Conservation (phyloP, 2,797 vertebrate species). For the Paramormyrops hopkinsi region DNA sequence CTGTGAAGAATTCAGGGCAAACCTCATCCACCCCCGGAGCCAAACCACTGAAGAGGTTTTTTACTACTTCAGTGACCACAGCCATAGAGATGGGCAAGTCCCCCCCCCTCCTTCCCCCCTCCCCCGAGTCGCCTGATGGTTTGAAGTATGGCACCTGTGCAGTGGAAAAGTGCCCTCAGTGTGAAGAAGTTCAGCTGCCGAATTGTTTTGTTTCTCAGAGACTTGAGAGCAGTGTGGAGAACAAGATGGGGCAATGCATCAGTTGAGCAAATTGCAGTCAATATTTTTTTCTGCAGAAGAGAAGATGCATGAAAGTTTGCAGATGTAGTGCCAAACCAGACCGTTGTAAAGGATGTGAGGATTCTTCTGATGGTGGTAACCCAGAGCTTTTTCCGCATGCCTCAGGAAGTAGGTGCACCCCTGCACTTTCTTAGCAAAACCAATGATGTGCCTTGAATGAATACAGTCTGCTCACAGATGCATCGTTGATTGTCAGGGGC, state of each 20-base stretch:
- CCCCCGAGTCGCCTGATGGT: background rate
- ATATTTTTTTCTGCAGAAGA: background rate
- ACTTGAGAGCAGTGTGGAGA: background rate
- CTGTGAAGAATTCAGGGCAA: too few relatives aligned
- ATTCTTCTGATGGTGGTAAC: background rate
- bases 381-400: background rate
- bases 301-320: background rate
- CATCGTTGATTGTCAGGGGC: background rate
- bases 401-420: background rate
- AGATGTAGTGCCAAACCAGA: background rate
- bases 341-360: background rate
- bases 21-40: too few relatives aligned
- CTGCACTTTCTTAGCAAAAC: background rate
- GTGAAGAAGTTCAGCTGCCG: background rate
- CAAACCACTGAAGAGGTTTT: background rate
- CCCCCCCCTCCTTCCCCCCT: background rate
- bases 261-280: background rate
- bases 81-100: background rate
- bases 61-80: background rate
- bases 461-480: background rate
- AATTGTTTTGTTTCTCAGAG: background rate
- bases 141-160: background rate
- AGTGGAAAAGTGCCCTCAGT: background rate
- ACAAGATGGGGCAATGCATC: background rate
- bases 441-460: background rate